These are phyloP conservation scores for Ophthalmolycus amberensis DNA, from an alignment of 2,113 vertebrate genomes.

Conservation along the genomic window DNA sequence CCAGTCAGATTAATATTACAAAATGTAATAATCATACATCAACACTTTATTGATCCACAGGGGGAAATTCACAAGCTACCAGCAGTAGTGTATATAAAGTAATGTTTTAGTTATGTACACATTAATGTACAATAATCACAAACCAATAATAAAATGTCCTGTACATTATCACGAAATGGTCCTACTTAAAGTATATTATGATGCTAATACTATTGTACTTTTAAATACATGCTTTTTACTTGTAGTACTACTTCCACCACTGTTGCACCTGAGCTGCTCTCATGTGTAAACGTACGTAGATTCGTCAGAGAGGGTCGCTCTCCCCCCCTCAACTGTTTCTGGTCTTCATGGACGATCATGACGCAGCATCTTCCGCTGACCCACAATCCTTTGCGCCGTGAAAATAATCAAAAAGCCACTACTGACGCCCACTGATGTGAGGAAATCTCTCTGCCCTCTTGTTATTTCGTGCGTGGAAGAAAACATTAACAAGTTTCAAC, in stretches of 20 bases:
- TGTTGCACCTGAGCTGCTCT: not conserved
- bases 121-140: not conserved
- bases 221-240: not conserved
- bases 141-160: not conserved
- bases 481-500: not conserved
- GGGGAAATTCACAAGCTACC: not conserved
- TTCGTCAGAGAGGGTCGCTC: not conserved
- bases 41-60: not conserved
- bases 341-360: not conserved
- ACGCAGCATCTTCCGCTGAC: constrained; percentile 21
- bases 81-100: not conserved
- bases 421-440: not conserved
- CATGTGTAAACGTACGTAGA: not conserved
- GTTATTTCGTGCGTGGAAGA: not conserved
- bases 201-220: not conserved
- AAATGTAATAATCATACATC: not conserved
- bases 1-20: not conserved
- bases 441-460: not conserved
- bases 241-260: not conserved
- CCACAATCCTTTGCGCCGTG: constrained; percentile 64
- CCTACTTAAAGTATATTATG: not conserved
- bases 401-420: not conserved
- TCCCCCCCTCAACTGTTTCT: not conserved
- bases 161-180: not conserved
- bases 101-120: not conserved